Evolutionary conservation across 2,113 vertebrate species (phyloP), one percentile per base, ranked within the genome.

Genomic region (Lampris megalopsis): DNA sequence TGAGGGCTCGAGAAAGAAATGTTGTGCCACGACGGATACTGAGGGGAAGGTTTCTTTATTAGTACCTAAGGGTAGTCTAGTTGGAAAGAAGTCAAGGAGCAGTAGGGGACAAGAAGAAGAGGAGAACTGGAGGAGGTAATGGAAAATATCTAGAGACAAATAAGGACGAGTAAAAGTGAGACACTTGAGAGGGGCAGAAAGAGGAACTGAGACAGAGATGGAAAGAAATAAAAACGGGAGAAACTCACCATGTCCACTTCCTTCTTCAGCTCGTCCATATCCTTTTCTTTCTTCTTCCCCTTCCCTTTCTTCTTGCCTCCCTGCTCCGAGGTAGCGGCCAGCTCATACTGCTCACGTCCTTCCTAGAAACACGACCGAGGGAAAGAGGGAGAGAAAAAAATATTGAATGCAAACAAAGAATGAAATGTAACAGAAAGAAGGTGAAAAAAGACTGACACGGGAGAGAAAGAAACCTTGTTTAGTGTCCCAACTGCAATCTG

Each of bases 231-330:
- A 64, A 24, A 24, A 24, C 24, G 43, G 57, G 48, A 43, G 10
- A 50, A 54, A 57, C 93, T 89, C 68, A 95, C 94, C 94, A 99
- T 94, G 5, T 94, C 79, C 40, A 99, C 97, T 91, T 99, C 98
- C 82, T 99, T 99, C 90, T 99, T 99, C 45, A 99, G 93, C 37
- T 99, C 97, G 7, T 98, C 97, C 96, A 98, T 97, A 36, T 99
- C 97, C 82, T 94, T 95, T 13, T 93, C 93, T 68, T 97, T 97
- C 85, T 95, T 95, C 89, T 94, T 93, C 40, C 94, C 94, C 79
- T 96, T 94, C 41, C 61, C 92, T 38, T 92, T 94, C 84, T 96
- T 96, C 87, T 96, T 96, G 1, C 93, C 54, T 1, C 92, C 93
- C 92, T 97, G 96, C 79, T 99, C 98, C 2, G 97, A 98, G 47